These are phyloP conservation scores for Penelope pileata DNA, from an alignment of 2,113 vertebrate genomes.

Conservation along the genomic window DNA sequence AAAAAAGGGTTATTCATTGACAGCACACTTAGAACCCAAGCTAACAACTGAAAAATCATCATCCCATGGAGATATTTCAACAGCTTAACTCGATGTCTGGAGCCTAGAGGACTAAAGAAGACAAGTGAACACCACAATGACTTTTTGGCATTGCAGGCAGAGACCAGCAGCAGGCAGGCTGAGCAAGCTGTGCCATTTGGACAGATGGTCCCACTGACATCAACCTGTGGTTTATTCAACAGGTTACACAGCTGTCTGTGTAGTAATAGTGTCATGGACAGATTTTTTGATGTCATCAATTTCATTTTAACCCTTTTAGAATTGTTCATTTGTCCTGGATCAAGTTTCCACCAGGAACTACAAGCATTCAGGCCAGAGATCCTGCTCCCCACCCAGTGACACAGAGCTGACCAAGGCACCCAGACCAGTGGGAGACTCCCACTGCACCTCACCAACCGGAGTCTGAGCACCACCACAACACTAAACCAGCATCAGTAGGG, in stretches of 20 bases:
- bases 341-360: neutral
- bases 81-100: neutral
- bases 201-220: neutral
- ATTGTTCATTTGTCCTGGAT: neutral
- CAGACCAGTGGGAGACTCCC: neutral
- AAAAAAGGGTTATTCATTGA: neutral
- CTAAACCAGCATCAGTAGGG: neutral
- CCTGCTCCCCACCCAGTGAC: rapidly evolving
- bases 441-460: neutral
- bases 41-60: neutral
- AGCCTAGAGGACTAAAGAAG: neutral
- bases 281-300: neutral
- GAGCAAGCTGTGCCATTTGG: neutral
- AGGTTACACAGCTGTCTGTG: neutral
- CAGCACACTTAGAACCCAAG: neutral
- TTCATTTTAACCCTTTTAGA: neutral
- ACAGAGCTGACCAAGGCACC: rapidly evolving
- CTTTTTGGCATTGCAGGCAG: neutral
- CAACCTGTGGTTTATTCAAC: neutral
- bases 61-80: neutral
- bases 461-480: neutral
- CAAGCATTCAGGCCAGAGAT: neutral
- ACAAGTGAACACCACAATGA: neutral
- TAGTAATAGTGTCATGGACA: neutral
- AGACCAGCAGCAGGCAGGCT: neutral